A percentile compares a stretch with the other conserved stretches of the same genome.
phyloP scores from a whole-genome alignment of 1,140 invertebrate genomes.

The Hycleus cichorii region DNA sequence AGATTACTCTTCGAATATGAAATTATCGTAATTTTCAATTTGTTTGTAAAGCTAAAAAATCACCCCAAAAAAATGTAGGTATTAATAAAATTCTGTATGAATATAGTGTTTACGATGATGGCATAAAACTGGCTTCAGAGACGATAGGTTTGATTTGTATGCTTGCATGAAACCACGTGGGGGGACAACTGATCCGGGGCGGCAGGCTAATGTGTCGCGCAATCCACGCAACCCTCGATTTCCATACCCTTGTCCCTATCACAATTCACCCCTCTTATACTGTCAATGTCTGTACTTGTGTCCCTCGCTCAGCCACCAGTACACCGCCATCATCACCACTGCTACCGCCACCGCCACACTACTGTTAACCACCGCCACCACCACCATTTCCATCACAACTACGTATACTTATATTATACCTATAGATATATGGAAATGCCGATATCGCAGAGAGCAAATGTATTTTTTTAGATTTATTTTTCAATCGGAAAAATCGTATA shows the following conservation, averaged over 20 bases:
- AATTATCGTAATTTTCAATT: no score
- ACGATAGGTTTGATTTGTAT: conserved; percentile 25
- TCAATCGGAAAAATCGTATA: conserved; percentile 29
- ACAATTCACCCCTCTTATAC: neutral
- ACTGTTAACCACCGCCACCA: neutral
- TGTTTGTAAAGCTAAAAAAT: no score
- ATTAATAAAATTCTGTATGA: neutral
- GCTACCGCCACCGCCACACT: conserved; percentile 1
- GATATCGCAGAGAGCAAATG: conserved; percentile 27
- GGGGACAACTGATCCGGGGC: conserved; percentile 6
- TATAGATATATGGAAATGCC: neutral
- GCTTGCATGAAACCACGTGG: conserved; percentile 15
- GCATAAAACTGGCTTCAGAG: conserved; percentile 15
- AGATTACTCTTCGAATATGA: no score
- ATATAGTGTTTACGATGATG: neutral
- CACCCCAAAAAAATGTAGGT: no score
- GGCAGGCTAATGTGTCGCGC: conserved; percentile 24
- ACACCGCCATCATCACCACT: conserved; percentile 1
- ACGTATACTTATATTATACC: no score
- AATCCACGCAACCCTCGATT: conserved; percentile 16
- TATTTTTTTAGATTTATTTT: conserved; percentile 35
- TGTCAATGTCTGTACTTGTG: no score
- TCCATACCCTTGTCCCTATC: neutral
- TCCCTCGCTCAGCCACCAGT: neutral
- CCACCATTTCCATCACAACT: no score